These are phyloP conservation scores for Gnatocerus cornutus DNA, from an alignment of 2,888 invertebrate genomes.

Conservation along the genomic window DNA sequence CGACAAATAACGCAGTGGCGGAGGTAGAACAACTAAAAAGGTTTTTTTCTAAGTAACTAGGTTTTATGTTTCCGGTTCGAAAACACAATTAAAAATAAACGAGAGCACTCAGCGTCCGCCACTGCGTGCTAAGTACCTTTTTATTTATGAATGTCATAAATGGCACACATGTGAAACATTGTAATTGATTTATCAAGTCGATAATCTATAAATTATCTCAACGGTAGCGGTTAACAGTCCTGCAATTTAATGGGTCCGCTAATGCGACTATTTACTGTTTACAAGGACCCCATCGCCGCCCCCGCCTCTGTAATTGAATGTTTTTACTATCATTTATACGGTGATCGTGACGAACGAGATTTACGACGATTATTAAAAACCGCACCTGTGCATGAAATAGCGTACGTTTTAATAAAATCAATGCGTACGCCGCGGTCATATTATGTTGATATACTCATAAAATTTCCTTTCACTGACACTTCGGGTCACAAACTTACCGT, in stretches of 20 bases:
- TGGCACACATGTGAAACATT: conserved; percentile 35
- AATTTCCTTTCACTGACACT: conserved; percentile 45
- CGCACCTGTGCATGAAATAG: conserved; percentile 38
- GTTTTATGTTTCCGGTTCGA: not conserved
- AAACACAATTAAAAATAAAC: not conserved
- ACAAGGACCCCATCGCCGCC: conserved; percentile 33
- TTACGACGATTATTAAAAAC: conserved; percentile 44
- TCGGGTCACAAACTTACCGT: conserved; percentile 12
- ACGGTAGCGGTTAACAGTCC: conserved; percentile 36
- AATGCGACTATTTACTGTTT: conserved; percentile 31
- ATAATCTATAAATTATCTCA: conserved; percentile 44
- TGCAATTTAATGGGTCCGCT: conserved; percentile 36
- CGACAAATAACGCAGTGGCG: not conserved
- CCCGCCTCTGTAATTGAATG: conserved; percentile 37
- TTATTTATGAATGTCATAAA: conserved; percentile 25
- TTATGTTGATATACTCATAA: conserved; percentile 33
- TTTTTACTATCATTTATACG: conserved; percentile 30
- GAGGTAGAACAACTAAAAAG: not conserved
- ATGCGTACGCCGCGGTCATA: conserved; percentile 28
- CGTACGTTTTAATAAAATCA: conserved; percentile 33
- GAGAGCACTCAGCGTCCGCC: not conserved
- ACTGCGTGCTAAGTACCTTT: conserved; percentile 5
- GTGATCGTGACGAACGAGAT: conserved; percentile 32
- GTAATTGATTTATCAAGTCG: conserved; percentile 46
- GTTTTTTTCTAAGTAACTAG: too few relatives aligned